Evolutionary conservation across 1,140 invertebrate genomes (phyloP).

Genomic region (Hyles vespertilio): DNA sequence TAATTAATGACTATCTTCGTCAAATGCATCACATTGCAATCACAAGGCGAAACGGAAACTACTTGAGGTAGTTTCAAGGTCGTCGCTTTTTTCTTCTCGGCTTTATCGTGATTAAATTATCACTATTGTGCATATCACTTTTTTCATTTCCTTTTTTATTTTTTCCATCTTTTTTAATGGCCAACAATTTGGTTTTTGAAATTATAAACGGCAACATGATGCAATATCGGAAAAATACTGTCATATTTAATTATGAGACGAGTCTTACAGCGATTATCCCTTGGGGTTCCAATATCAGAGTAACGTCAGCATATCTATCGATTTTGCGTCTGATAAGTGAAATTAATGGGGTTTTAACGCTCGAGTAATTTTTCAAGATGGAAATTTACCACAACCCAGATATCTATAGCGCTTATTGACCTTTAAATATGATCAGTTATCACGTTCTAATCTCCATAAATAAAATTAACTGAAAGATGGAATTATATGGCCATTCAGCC

Average conservation of each 20-base stretch:
- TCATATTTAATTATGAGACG: background rate
- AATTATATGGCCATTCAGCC: too few species aligned
- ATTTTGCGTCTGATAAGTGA: constrained; percentile 18
- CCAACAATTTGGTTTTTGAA: constrained; percentile 54
- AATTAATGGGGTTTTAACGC: constrained; percentile 21
- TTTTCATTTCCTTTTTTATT: constrained; percentile 29
- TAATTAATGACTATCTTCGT: constrained; percentile 55
- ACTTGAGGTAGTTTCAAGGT: constrained; percentile 29
- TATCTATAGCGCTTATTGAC: constrained; percentile 4
- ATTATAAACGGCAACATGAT: constrained; percentile 56
- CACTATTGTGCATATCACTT: constrained; percentile 29
- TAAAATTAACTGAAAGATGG: too few species aligned
- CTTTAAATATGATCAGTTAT: too few species aligned
- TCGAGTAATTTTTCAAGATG: constrained; percentile 38
- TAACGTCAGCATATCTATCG: constrained; percentile 31
- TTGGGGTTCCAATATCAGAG: constrained; percentile 15
- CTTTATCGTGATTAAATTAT: constrained; percentile 37
- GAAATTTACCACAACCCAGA: constrained; percentile 23
- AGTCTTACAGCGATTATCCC: constrained; percentile 5
- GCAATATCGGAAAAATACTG: too few species aligned
- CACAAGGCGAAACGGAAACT: constrained; percentile 29
- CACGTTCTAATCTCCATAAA: too few species aligned
- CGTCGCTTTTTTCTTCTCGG: constrained; percentile 32
- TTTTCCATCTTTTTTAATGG: constrained; percentile 43
- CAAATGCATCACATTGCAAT: constrained; percentile 52